Percentiles rank a stretch among this genome's conserved stretches.
These are phyloP conservation scores for Grammatotria lemairii DNA, from an alignment of 2,113 vertebrate species.

Conservation along the genomic window DNA sequence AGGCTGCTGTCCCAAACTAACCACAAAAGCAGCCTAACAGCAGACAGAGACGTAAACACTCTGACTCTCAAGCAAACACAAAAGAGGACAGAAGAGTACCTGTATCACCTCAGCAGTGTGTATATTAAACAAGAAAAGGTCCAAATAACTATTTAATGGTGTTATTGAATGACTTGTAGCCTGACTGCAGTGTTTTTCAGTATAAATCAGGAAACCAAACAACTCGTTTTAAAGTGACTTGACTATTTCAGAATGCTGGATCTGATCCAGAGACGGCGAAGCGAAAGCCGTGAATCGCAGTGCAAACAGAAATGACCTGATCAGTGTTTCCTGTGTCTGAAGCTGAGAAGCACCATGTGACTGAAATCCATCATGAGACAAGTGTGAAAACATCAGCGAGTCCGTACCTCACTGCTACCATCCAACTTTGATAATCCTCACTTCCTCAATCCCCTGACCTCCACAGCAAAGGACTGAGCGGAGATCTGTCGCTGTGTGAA, in stretches of 20 bases:
- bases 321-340: neutral
- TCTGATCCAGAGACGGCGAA: neutral
- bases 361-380: neutral
- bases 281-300: neutral
- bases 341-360: neutral
- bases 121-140: neutral
- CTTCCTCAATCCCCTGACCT: neutral
- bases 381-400: neutral
- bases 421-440: neutral
- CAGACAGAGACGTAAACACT: neutral
- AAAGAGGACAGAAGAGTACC: neutral
- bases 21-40: neutral
- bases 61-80: neutral
- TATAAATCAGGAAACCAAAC: neutral
- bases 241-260: neutral
- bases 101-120: neutral
- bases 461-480: neutral
- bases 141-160: neutral
- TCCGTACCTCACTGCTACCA: neutral
- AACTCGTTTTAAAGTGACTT: neutral
- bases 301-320: neutral
- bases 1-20: neutral
- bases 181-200: neutral
- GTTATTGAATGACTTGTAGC: neutral
- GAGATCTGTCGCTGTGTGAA: neutral